Conservation (phyloP, 1,140 invertebrate genomes). For the Pseudomyrmex dendroicus region DNA sequence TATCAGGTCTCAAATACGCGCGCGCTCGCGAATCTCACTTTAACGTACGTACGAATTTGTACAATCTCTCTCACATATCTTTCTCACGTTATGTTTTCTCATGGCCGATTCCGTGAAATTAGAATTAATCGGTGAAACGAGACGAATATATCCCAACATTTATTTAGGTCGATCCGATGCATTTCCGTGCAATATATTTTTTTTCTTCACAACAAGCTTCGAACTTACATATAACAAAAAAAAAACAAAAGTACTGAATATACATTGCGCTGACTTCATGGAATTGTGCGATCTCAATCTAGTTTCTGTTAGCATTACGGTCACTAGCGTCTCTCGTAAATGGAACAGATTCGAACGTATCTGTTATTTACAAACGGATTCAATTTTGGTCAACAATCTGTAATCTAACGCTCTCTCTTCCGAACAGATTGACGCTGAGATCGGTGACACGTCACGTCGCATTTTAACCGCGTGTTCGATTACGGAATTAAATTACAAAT, state of each 20-base stretch:
- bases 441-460: neutral
- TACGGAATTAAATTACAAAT: neutral
- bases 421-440: neutral
- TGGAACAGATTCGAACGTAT: neutral
- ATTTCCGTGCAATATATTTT: neutral
- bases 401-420: neutral
- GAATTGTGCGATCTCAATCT: neutral
- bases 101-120: slow-evolving; percentile 16
- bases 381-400: slow-evolving; percentile 13
- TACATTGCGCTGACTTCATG: neutral
- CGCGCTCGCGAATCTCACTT: slow-evolving; percentile 11
- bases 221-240: neutral
- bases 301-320: neutral
- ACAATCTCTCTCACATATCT: slow-evolving; percentile 38
- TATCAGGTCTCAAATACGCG: slow-evolving; percentile 42
- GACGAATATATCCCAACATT: slow-evolving; percentile 8
- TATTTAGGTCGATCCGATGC: neutral
- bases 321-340: neutral
- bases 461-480: neutral
- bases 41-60: neutral
- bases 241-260: neutral
- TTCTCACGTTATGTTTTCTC: slow-evolving; percentile 27
- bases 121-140: slow-evolving; percentile 23
- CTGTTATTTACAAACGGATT: slow-evolving; percentile 24
- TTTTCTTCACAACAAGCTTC: neutral